Evolutionary conservation across 2,113 vertebrate species (phyloP).

Genomic region (Lasiurus cinereus): DNA sequence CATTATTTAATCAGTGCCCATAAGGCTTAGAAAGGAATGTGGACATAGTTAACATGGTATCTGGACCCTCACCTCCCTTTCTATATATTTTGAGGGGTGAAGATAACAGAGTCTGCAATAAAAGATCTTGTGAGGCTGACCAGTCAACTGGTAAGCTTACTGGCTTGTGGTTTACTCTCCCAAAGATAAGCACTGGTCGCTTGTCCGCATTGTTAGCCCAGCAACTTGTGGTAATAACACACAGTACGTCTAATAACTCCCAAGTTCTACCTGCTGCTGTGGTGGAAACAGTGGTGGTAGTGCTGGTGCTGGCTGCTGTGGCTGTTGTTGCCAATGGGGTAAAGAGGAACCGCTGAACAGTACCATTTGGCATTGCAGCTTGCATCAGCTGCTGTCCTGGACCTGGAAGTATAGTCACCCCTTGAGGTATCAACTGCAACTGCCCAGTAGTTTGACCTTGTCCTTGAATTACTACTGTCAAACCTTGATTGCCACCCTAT

Average conservation of each 20-base stretch:
- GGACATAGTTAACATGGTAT: background rate
- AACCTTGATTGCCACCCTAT: slow-evolving; percentile 95
- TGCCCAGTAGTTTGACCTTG: slow-evolving; percentile 99
- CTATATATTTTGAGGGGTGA: background rate
- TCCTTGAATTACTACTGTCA: slow-evolving; percentile 99
- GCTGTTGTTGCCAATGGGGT: slow-evolving; percentile 92
- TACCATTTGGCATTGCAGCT: slow-evolving; percentile 98
- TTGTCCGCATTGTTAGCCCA: background rate
- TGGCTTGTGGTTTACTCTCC: background rate
- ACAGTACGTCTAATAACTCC: background rate
- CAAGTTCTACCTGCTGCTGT: slow-evolving; percentile 90
- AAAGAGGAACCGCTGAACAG: slow-evolving; percentile 98
- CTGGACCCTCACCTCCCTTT: background rate
- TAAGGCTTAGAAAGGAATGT: background rate
- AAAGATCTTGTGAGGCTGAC: background rate
- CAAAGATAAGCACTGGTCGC: background rate
- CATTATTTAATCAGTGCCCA: background rate
- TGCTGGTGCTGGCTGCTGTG: slow-evolving; percentile 85
- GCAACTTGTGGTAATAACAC: rapidly evolving
- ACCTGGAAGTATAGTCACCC: slow-evolving; percentile 95
- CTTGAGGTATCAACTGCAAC: slow-evolving; percentile 97
- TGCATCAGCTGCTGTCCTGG: slow-evolving; percentile 99
- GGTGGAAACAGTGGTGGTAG: slow-evolving; percentile 90
- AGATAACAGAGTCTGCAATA: background rate
- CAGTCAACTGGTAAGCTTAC: background rate